These are phyloP conservation scores for Anguilla anguilla DNA, from an alignment of 2,797 vertebrate genomes.

Conservation along the genomic window DNA sequence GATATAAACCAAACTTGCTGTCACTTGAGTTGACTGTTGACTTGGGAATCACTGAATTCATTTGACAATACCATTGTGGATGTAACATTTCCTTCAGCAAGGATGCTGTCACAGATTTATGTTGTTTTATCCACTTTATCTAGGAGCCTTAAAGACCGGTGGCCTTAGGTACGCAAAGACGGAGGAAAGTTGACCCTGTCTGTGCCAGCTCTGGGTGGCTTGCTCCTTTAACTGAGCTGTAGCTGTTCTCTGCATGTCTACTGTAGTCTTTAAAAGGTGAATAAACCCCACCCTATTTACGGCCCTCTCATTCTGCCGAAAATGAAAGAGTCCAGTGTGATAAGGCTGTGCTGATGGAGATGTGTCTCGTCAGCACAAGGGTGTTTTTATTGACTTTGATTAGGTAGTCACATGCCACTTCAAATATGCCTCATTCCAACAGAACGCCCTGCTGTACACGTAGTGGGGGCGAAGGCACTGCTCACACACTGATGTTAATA, in stretches of 20 bases:
- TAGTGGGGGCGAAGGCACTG: too few relatives aligned
- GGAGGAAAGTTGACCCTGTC: not conserved
- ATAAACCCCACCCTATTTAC: not conserved
- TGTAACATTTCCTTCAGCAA: not conserved
- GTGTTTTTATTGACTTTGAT: not conserved
- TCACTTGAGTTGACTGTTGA: too few relatives aligned
- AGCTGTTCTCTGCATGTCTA: not conserved
- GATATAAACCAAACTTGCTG: too few relatives aligned
- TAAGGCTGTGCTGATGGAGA: not conserved
- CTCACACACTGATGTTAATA: too few relatives aligned
- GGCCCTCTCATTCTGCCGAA: not conserved
- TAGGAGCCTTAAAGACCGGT: not conserved
- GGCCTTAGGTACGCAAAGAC: not conserved
- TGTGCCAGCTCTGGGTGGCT: not conserved
- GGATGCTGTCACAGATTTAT: not conserved
- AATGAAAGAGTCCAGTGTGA: not conserved
- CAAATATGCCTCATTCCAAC: not conserved
- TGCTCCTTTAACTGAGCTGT: not conserved
- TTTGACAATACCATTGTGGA: not conserved
- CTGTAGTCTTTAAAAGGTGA: not conserved
- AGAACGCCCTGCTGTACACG: not conserved
- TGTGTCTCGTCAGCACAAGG: not conserved
- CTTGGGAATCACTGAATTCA: not conserved
- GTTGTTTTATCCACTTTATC: not conserved
- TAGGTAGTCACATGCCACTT: not conserved